A percentile compares a stretch with the other conserved stretches of the same genome.
Conservation (phyloP, 2,113 vertebrate genomes). For the Sorex araneus region DNA sequence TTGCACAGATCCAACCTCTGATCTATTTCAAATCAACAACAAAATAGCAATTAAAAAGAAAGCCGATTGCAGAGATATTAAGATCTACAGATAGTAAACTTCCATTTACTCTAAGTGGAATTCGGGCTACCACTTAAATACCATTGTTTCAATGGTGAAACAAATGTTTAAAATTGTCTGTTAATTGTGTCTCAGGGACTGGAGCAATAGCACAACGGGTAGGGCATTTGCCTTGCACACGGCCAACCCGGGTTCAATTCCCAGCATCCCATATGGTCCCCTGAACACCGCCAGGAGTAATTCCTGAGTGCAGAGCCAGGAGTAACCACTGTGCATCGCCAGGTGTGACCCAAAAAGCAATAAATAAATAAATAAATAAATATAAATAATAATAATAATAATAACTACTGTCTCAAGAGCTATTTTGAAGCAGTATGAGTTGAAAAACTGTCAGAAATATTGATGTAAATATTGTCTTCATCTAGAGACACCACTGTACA, state of each 20-base stretch:
- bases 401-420: too few species aligned
- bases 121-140: slow-evolving; percentile 46
- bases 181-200: neutral
- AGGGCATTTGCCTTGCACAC: too few species aligned
- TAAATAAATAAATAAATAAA: too few species aligned
- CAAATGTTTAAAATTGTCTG: slow-evolving; percentile 28
- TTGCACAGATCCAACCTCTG: slow-evolving; percentile 98
- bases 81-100: slow-evolving; percentile 37
- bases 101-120: slow-evolving; percentile 38
- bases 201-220: too few species aligned
- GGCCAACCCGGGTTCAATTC: too few species aligned
- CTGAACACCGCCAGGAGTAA: too few species aligned
- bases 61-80: slow-evolving; percentile 43
- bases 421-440: slow-evolving; percentile 51
- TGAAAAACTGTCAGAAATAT: slow-evolving; percentile 22
- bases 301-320: too few species aligned
- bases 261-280: too few species aligned
- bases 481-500: too few species aligned
- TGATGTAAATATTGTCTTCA: neutral
- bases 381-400: too few species aligned
- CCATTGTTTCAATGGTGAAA: slow-evolving; percentile 52
- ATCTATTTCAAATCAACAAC: slow-evolving; percentile 88
- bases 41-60: slow-evolving; percentile 67
- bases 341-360: too few species aligned
- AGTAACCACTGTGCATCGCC: too few species aligned